Conservation (phyloP, 2,888 invertebrate genomes). For the Dione juno region DNA sequence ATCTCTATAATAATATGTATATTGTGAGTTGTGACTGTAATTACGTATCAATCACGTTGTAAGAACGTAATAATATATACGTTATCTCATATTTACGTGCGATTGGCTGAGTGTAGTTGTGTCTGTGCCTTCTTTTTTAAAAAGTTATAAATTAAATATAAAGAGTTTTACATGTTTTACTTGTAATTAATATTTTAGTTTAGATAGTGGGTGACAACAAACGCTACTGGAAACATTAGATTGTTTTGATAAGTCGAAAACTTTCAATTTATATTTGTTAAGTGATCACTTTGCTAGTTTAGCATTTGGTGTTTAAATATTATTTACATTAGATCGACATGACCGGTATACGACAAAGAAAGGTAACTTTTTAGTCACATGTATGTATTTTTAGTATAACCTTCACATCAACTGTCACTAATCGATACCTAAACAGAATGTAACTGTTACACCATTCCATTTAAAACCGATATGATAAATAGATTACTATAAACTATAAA, state of each 20-base stretch:
- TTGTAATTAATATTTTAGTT: background rate
- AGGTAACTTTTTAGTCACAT: conserved; percentile 54
- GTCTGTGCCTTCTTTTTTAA: background rate
- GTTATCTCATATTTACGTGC: conserved; percentile 27
- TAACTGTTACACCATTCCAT: background rate
- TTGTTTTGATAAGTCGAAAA: background rate
- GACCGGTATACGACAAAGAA: conserved; percentile 65
- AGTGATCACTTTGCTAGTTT: background rate
- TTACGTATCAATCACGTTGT: conserved; percentile 11
- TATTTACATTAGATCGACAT: conserved; percentile 49
- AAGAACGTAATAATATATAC: conserved; percentile 2
- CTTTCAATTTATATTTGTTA: background rate
- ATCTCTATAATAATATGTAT: background rate
- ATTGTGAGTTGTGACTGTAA: background rate
- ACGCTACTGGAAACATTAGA: background rate
- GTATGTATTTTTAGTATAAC: conserved; percentile 21
- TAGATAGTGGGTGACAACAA: background rate
- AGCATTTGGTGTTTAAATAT: background rate
- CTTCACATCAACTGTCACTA: conserved; percentile 3
- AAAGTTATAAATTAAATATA: background rate
- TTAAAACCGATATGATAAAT: background rate
- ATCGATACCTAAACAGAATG: background rate
- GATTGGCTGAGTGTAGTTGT: conserved; percentile 8
- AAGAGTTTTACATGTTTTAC: background rate
- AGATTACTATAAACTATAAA: background rate